phyloP scores from a whole-genome alignment of 2,797 vertebrate genomes.

The Cygnus olor region DNA sequence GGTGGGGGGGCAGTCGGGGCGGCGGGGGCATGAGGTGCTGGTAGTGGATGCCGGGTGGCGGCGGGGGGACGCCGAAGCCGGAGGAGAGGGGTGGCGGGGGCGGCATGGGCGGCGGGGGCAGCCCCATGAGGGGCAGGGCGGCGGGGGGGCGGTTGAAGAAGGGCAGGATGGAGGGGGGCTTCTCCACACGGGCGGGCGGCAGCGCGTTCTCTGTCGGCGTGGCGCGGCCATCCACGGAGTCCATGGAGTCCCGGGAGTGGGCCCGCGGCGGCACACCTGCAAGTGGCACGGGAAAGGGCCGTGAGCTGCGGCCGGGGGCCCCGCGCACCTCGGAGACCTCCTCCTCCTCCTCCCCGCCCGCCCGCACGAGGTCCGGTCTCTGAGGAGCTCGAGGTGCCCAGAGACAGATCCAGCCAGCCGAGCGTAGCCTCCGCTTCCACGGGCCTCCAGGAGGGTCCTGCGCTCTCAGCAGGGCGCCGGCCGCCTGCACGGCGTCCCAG shows the following conservation, averaged over 20 bases:
- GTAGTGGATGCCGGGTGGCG: constrained; percentile 78
- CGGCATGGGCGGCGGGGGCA: constrained; percentile 69
- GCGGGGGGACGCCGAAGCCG: constrained; percentile 76
- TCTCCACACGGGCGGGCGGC: constrained; percentile 76
- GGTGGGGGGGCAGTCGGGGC: constrained; percentile 81
- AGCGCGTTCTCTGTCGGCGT: constrained; percentile 76
- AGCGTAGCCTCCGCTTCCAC: neutral
- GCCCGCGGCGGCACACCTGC: constrained; percentile 87
- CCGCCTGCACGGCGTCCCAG: rapidly evolving
- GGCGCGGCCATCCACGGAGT: constrained; percentile 74
- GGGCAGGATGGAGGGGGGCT: constrained; percentile 81
- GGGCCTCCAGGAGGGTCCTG: neutral
- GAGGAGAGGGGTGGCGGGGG: constrained; percentile 80
- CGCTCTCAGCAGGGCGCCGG: neutral
- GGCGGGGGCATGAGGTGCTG: constrained; percentile 80
- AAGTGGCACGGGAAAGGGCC: neutral
- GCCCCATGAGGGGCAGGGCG: constrained; percentile 77
- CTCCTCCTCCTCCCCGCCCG: neutral
- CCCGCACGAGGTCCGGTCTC: neutral
- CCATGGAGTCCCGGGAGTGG: constrained; percentile 81
- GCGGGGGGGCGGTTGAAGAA: constrained; percentile 81
- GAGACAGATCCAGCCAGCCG: neutral
- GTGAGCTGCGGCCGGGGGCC: neutral
- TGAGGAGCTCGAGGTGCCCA: neutral
- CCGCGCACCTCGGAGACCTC: neutral